Evolutionary conservation across 2,888 invertebrate species (phyloP).

Genomic region (Platypus cylindrus): DNA sequence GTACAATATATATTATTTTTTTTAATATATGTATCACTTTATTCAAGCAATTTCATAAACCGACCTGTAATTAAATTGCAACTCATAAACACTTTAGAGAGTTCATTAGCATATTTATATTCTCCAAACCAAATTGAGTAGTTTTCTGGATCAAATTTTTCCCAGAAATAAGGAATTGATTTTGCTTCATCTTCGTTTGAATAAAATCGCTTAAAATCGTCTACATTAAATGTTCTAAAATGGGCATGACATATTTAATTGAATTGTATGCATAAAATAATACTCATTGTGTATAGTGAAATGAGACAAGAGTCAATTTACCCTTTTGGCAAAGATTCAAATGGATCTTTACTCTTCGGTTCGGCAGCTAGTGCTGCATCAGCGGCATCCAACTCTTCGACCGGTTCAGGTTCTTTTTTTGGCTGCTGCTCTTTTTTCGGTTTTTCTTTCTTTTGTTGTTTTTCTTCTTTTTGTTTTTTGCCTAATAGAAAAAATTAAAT

Average conservation of each 20-base stretch:
- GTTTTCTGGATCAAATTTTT: conserved; percentile 90
- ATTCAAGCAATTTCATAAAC: conserved; percentile 1
- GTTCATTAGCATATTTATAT: conserved; percentile 91
- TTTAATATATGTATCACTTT: no score
- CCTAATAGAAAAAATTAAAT: conserved; percentile 16
- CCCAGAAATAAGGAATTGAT: conserved; percentile 96
- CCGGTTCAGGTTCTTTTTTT: conserved; percentile 36
- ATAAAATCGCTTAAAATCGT: conserved; percentile 94
- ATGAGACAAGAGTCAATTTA: conserved; percentile 23
- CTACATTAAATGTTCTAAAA: conserved; percentile 75
- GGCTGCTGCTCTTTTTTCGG: conserved; percentile 40
- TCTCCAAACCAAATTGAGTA: conserved; percentile 96
- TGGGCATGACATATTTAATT: background rate
- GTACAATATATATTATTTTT: background rate
- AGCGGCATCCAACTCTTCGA: conserved; percentile 52
- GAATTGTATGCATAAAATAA: background rate
- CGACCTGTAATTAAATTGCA: conserved; percentile 88
- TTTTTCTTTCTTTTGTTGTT: conserved; percentile 35
- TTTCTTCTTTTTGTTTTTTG: conserved; percentile 31
- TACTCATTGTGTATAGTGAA: background rate
- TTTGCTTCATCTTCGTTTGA: conserved; percentile 90
- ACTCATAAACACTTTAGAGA: conserved; percentile 80
- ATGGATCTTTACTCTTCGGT: conserved; percentile 83
- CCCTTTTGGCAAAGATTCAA: conserved; percentile 82
- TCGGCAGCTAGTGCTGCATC: conserved; percentile 59